Base-by-base conservation (phyloP, 2,797 vertebrate species). In the Agapornis canus region DNA sequence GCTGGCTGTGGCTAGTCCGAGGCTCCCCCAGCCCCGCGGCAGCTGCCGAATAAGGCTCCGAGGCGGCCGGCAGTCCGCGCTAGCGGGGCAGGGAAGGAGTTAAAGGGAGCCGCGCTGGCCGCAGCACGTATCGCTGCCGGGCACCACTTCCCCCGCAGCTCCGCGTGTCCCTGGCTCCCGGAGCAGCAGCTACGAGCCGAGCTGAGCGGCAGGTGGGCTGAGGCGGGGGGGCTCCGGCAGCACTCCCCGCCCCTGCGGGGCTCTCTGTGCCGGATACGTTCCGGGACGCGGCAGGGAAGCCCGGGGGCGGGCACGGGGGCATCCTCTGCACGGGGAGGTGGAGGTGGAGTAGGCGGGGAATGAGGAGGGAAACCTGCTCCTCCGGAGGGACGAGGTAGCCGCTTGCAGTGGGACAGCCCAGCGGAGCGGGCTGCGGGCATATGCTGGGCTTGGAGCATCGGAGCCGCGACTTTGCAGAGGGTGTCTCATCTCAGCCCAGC, bases 321-420 rank as follows among this genome's bases (percentile, higher is more conserved):
- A 92, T 68, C 90, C 87, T 92, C 61, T 18, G 39, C 40, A 22
- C 71, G 45, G 61, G 83, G 80, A 54, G 75, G 71, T 10, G 80
- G 80, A 57, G 78, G 80, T 10, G 86, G 79, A 93, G 95, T 45
- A 75, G 92, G 89, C 71, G 93, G 91, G 56, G 95, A 59, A 61
- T 76, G 68, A 94, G 94, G 84, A 91, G 90, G 85, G 82, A 43
- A 87, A 91, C 90, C 94, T 88, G 94, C 92, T 43, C 1, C 85
- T 78, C 71, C 16, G 32, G 69, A 71, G 93, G 52, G 90, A 27
- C 70, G 91, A 37, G 91, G 52, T 9, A 63, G 90, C 47, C 61
- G 73, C 43, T 52, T 10, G 81, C 69, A 48, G 94, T 1, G 63
- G 68, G 88, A 8, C 65, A 43, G 90, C 82, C 47, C 75, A 29